A percentile compares a stretch with the other conserved stretches of the same genome.
Conservation (phyloP, 2,113 vertebrate species). For the Papio anubis region DNA sequence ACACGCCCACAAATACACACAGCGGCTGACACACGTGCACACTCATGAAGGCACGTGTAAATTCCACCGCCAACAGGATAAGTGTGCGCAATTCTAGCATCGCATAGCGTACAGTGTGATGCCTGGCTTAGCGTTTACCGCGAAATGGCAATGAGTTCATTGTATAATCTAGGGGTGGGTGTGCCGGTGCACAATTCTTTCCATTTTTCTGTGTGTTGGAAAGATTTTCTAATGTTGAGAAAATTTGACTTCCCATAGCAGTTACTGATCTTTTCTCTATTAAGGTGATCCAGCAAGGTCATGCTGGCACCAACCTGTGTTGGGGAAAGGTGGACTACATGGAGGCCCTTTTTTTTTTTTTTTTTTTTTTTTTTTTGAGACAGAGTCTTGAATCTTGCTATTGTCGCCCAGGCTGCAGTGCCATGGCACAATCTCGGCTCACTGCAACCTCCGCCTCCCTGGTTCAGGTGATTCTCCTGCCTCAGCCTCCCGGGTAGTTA, state of each 20-base stretch:
- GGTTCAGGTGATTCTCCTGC: no score
- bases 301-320: neutral
- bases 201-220: neutral
- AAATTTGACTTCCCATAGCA: neutral
- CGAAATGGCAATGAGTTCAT: neutral
- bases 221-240: neutral
- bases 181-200: neutral
- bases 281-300: neutral
- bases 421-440: no score
- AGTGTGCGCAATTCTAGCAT: no score
- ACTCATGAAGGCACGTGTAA: rapidly evolving
- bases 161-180: neutral
- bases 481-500: no score
- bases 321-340: neutral
- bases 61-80: no score
- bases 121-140: no score
- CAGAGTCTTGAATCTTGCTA: no score
- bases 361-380: no score
- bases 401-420: no score
- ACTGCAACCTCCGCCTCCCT: no score
- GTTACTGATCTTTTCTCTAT: neutral
- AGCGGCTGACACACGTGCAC: neutral
- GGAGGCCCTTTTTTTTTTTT: neutral
- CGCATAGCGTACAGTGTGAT: no score
- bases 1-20: neutral